A percentile compares a stretch with the other conserved stretches of the same genome.
These are phyloP conservation scores for Heterodera schachtii DNA, from an alignment of 1,140 invertebrate species.

Conservation along the genomic window DNA sequence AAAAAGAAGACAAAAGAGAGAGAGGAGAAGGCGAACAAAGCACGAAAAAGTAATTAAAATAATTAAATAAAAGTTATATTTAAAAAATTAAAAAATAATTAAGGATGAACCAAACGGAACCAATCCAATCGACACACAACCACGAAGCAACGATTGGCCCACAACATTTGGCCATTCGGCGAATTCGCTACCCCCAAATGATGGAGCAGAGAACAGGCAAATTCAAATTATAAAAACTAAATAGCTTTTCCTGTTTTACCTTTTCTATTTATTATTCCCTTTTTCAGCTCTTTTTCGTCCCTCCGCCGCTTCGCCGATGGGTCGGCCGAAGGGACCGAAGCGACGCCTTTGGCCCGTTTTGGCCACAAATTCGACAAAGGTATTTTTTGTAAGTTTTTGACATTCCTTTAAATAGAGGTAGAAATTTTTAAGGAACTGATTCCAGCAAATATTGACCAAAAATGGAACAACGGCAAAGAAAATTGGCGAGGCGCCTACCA, in stretches of 20 bases:
- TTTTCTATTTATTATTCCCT: background rate
- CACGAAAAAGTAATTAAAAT: background rate
- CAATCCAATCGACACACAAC: background rate
- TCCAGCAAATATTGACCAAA: background rate
- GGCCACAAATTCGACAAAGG: constrained; percentile 6
- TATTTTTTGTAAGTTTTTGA: constrained; percentile 1
- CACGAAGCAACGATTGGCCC: background rate
- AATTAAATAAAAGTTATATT: background rate
- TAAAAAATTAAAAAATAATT: background rate
- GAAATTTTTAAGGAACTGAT: background rate
- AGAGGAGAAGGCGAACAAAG: background rate
- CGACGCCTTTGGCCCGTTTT: background rate
- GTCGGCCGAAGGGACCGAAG: background rate
- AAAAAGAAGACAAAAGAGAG: too few relatives aligned
- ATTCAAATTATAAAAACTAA: background rate
- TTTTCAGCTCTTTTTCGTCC: background rate
- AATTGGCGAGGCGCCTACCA: background rate
- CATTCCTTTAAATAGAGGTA: background rate
- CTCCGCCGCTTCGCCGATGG: too few relatives aligned
- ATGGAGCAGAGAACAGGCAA: background rate
- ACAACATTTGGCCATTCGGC: background rate
- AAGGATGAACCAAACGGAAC: background rate
- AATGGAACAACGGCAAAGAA: background rate
- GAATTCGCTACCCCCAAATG: background rate
- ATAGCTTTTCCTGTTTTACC: too few relatives aligned